Conservation (phyloP, 2,888 invertebrate genomes). For the Tiliacea citrago region DNA sequence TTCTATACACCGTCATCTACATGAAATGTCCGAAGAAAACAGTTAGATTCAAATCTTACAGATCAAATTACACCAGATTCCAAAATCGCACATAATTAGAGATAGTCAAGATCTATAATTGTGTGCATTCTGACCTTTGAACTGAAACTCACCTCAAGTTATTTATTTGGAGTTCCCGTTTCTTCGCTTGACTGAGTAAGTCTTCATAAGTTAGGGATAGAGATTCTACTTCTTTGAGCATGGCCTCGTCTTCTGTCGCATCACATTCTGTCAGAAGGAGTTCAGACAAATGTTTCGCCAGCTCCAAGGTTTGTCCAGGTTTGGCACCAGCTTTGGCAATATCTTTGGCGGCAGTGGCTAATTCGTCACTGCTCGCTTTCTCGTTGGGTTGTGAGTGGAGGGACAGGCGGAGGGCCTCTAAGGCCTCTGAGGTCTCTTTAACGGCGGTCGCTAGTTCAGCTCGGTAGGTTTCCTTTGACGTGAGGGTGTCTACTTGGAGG, state of each 20-base stretch:
- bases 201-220: conserved; percentile 93
- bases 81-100: conserved; percentile 63
- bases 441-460: conserved; percentile 94
- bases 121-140: conserved; percentile 34
- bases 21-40: conserved; percentile 65
- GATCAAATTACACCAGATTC: conserved; percentile 56
- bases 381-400: conserved; percentile 81
- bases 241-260: conserved; percentile 92
- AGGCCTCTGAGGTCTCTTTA: conserved; percentile 92
- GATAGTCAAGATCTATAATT: conserved; percentile 54
- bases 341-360: conserved; percentile 92
- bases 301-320: conserved; percentile 95
- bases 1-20: conserved; percentile 48
- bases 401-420: conserved; percentile 92
- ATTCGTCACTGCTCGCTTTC: conserved; percentile 90
- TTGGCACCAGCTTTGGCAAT: conserved; percentile 94
- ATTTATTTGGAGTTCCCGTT: conserved; percentile 94
- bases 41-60: conserved; percentile 64
- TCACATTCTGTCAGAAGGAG: conserved; percentile 94
- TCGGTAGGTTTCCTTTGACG: conserved; percentile 95
- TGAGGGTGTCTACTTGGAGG: conserved; percentile 96
- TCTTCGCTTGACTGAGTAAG: conserved; percentile 93
- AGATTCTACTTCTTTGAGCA: conserved; percentile 92
- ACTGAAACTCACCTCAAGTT: conserved; percentile 93
- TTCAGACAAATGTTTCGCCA: conserved; percentile 95